A percentile compares a stretch with the other conserved stretches of the same genome.
Evolutionary conservation across 2,113 vertebrate species (phyloP).

Genomic region (Cryptomyrus ogoouensis): DNA sequence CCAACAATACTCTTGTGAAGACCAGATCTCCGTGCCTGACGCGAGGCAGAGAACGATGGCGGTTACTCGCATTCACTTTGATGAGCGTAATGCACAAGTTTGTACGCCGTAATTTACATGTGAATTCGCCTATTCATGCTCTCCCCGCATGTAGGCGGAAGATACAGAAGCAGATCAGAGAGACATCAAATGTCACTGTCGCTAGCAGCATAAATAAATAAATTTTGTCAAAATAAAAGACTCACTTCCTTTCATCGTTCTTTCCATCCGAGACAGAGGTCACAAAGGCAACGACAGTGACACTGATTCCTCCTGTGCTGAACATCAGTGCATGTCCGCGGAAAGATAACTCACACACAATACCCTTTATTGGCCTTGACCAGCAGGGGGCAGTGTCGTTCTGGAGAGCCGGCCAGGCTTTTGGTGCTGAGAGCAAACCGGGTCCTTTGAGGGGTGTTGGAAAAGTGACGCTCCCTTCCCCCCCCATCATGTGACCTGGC

Average conservation of each 20-base stretch:
- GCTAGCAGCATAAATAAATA: not conserved
- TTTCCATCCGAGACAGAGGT: not conserved
- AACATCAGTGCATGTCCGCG: not conserved
- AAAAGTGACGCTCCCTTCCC: not conserved
- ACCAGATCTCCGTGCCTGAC: not conserved
- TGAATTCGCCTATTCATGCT: not conserved
- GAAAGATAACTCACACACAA: not conserved
- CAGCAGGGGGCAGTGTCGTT: not conserved
- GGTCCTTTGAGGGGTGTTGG: not conserved
- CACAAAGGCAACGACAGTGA: not conserved
- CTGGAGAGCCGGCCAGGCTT: not conserved
- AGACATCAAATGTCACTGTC: not conserved
- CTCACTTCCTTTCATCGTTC: not conserved
- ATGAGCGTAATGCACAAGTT: not conserved
- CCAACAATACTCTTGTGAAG: not conserved
- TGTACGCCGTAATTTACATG: not conserved
- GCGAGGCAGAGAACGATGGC: not conserved
- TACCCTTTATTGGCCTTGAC: not conserved
- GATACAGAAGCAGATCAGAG: not conserved
- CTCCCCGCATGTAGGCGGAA: not conserved
- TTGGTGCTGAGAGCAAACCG: not conserved
- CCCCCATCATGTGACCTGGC: not conserved
- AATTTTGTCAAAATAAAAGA: not conserved
- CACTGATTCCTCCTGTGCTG: not conserved
- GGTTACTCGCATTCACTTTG: not conserved